Conservation (phyloP, 2,113 vertebrate species). For the Alaudala cheleensis region DNA sequence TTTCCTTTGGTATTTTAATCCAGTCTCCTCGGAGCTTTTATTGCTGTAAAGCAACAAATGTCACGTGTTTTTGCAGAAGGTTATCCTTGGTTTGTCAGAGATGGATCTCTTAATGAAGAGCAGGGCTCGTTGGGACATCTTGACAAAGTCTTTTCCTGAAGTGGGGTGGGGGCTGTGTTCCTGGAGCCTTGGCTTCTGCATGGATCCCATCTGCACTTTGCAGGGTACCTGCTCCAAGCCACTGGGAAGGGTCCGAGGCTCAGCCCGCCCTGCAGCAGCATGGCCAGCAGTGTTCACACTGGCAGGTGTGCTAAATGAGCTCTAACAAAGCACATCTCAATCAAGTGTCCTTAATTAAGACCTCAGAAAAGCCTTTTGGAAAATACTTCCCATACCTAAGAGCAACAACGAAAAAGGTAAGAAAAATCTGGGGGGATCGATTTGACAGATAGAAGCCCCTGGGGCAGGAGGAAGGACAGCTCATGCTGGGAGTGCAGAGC, state of each 20-base stretch:
- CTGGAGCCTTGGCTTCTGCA: neutral
- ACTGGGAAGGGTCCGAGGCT: neutral
- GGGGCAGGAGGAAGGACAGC: neutral
- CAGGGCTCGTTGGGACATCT: neutral
- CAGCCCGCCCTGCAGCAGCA: neutral
- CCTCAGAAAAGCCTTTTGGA: neutral
- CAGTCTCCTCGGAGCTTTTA: neutral
- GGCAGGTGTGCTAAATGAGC: neutral
- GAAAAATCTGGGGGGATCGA: neutral
- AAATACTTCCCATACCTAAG: neutral
- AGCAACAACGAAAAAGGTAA: neutral
- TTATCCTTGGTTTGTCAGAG: neutral
- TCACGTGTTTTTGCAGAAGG: neutral
- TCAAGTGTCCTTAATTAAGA: neutral
- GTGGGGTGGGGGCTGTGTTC: neutral
- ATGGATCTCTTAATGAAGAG: neutral
- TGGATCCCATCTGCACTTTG: neutral
- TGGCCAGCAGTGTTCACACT: neutral
- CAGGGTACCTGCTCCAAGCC: neutral
- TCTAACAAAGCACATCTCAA: neutral
- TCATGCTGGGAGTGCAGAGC: neutral
- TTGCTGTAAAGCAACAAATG: neutral
- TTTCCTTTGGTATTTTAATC: conserved; percentile 23
- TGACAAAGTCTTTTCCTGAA: neutral
- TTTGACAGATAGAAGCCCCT: neutral